phyloP scores from a whole-genome alignment of 1,140 invertebrate genomes.

The Tetranychus cinnabarinus region DNA sequence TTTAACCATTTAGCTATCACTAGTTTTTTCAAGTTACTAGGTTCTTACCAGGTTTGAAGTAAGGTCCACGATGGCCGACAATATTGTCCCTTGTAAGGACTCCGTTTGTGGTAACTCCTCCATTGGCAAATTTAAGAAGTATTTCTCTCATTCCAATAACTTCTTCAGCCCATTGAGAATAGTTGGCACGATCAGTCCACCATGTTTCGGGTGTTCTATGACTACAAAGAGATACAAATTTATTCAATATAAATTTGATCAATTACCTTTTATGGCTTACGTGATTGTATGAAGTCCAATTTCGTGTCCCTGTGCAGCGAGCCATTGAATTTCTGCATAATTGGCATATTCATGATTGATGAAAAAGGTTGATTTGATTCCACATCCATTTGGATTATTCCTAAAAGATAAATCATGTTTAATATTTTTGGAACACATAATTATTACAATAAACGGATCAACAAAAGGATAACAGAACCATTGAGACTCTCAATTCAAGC shows the following conservation, averaged over 20 bases:
- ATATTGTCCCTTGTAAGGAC: conserved; percentile 7
- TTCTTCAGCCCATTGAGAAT: conserved; percentile 9
- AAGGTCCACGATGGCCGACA: conserved; percentile 20
- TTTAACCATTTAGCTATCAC: not conserved
- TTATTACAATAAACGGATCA: not conserved
- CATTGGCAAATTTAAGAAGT: conserved; percentile 4
- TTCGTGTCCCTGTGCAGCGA: conserved; percentile 27
- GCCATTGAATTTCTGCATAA: conserved; percentile 26
- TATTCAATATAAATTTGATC: not conserved
- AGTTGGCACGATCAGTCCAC: conserved; percentile 11
- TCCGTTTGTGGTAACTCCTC: not conserved
- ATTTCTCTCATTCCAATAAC: conserved; percentile 11
- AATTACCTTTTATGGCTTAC: conserved; percentile 9
- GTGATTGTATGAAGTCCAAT: conserved; percentile 29
- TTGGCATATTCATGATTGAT: conserved; percentile 29
- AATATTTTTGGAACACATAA: not conserved
- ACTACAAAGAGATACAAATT: not conserved
- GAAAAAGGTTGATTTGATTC: conserved; percentile 30
- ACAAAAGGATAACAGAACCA: not conserved
- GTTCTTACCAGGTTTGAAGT: conserved; percentile 13
- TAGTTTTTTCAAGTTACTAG: not conserved
- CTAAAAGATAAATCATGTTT: conserved; percentile 8
- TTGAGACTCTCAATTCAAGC: not conserved
- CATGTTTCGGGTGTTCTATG: conserved; percentile 10
- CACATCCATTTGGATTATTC: conserved; percentile 27